Evolutionary conservation across 2,888 invertebrate species (phyloP), one percentile per base, ranked within the genome.

Genomic region (Drosophila nr. perissopoda): DNA sequence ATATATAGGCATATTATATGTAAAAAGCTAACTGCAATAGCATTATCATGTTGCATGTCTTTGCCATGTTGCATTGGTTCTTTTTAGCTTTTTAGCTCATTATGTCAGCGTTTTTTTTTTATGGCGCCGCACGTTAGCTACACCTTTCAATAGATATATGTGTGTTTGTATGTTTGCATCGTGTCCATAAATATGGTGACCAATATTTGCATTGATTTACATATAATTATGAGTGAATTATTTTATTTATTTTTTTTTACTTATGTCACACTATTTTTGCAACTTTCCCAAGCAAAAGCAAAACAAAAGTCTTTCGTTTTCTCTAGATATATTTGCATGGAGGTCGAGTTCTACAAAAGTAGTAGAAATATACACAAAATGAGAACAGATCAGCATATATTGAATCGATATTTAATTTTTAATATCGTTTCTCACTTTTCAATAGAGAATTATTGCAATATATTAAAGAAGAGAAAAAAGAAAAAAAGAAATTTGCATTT

Each of bases 141-240:
- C 66, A 78, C 74, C 74, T 66, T 60, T 34, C 73, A 78, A 62
- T 53, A 49, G 21, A 21, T 13, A 1, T 33, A 49, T 34, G 52
- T 42, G 11, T 34, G 8, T 10, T 0, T 11, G 54, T 27, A 4
- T 53, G 51, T 6, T 29, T 51, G 8, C 2, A 21, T 33, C 21
- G 16, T 38, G 65, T 8, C 58, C 69, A 61, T 69, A 60, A 72
- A 65, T 63, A 75, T 70, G 63, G 29, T 78, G 80, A 76, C 78
- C 78, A 71, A 78, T 64, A 76, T 78, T 65, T 65, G 58, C 64
- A 79, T 80, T 76, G 80, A 79, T 68, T 78, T 71, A 65, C 45
- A 38, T 16, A 27, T 59, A 68, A 51, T 65, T 68, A 59, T 68
- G 70, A 74, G 70, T 69, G 63, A 63, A 54, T 45, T 42, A 52